Base-by-base conservation (phyloP, 2,113 vertebrate species). In the Heterotis niloticus region DNA sequence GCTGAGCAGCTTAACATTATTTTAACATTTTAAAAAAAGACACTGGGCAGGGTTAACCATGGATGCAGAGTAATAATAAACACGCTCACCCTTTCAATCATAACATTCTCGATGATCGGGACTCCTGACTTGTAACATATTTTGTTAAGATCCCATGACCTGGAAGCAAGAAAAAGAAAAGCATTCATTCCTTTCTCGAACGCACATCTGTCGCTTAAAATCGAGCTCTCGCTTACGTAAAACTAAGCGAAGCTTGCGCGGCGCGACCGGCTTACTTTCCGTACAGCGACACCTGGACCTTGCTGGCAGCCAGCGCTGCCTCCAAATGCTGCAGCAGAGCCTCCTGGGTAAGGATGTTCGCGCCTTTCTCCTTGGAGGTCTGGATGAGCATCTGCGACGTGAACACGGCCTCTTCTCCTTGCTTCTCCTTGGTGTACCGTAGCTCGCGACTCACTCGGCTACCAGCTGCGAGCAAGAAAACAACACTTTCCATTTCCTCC, bases 51-150 rank as follows among this genome's bases (percentile, higher is more conserved):
- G 26, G 34, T 44, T 44, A 52, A 77, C 1, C 26, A 14, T 44
- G 60, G 57, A 56, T 1, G 56, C 44, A 23, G n/a, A 60, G 60
- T 14, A 76, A 20, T 14, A 76, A 20, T 11, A 12, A 5, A 62
- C 28, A 20, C 57, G 89, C 96, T 91, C 83, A 99, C 98, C 92
- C 97, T 93, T 88, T 98, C 97, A 0, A 99, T 98, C 96, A 99
- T 99, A 86, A 96, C 94, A 1, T 98, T 98, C 91, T 99, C 98
- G 82, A 99, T 98, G 80, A 99, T 94, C 74, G 98, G 98, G 28
- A 99, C 94, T 81, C 98, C 98, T 0, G 97, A 98, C 89, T 99
- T 99, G 90, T 98, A 99, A 91, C 98, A 99, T 89, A 99, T 96
- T 93, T 99, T 99, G 88, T 99, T 99, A 84, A 99, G 91, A 91